Percentiles rank a stretch among this genome's conserved stretches.
Evolutionary conservation across 2,888 invertebrate genomes (phyloP).

Genomic region (Coremacera marginata): DNA sequence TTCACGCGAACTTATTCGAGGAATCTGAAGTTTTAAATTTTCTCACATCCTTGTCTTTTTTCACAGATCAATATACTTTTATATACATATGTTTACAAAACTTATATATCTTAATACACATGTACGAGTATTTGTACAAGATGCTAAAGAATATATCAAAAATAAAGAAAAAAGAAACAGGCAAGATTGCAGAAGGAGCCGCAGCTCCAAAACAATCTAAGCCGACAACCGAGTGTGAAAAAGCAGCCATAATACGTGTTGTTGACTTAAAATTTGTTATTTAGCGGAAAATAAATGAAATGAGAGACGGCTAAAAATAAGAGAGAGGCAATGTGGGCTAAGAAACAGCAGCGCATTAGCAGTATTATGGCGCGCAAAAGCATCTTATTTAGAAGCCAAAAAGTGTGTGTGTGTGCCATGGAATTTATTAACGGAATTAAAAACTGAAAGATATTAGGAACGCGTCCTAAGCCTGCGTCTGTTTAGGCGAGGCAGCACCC

Average conservation of each 20-base stretch:
- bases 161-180: background rate
- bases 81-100: background rate
- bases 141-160: background rate
- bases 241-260: constrained; percentile 40
- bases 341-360: background rate
- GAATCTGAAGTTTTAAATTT: constrained; percentile 41
- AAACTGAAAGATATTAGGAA: background rate
- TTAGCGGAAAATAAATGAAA: constrained; percentile 37
- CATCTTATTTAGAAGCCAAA: constrained; percentile 3
- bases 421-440: constrained; percentile 28
- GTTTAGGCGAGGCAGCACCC: background rate
- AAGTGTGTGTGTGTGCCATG: constrained; percentile 12
- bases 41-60: constrained; percentile 28
- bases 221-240: constrained; percentile 38
- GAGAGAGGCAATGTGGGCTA: background rate
- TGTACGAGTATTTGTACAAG: background rate
- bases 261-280: constrained; percentile 44
- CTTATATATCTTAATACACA: background rate
- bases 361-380: background rate
- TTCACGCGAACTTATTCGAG: constrained; percentile 42
- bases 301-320: background rate
- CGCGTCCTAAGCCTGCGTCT: background rate
- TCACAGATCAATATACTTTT: background rate
- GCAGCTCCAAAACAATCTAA: constrained; percentile 20
- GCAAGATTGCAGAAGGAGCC: background rate